Percentiles rank a stretch among this genome's conserved stretches.
Evolutionary conservation across 2,113 vertebrate species (phyloP).

Genomic region (Cricetomys ansorgei): DNA sequence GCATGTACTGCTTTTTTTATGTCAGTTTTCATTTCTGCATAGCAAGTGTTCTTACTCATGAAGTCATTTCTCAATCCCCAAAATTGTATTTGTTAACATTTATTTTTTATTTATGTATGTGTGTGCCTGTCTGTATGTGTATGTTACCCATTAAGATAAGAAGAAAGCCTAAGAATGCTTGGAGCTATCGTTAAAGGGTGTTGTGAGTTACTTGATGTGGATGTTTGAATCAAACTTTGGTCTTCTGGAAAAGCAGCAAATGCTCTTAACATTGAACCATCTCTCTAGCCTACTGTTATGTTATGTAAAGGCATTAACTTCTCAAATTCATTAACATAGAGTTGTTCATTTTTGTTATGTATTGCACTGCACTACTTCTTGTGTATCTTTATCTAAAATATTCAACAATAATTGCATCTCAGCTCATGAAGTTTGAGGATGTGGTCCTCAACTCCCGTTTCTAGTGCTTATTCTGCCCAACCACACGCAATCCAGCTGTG

Average conservation of each 20-base stretch:
- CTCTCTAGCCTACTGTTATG: neutral
- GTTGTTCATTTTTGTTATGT: neutral
- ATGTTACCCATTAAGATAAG: neutral
- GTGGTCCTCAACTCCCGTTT: neutral
- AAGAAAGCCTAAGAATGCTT: neutral
- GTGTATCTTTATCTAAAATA: constrained; percentile 13
- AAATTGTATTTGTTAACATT: neutral
- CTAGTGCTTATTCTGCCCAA: neutral
- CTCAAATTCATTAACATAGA: neutral
- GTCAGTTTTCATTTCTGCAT: neutral
- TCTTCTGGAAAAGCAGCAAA: neutral
- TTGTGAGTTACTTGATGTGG: neutral
- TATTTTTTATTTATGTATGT: neutral
- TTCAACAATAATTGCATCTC: neutral
- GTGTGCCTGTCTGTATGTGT: neutral
- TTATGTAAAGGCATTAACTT: constrained; percentile 22
- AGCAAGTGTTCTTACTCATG: neutral
- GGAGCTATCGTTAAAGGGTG: neutral
- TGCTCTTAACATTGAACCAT: neutral
- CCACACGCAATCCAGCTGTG: neutral
- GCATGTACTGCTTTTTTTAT: neutral
- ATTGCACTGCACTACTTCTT: neutral
- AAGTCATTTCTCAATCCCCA: neutral
- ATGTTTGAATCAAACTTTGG: neutral
- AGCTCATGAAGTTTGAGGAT: neutral